Evolutionary conservation across 2,888 invertebrate genomes (phyloP).

Genomic region (Drosophila differens): DNA sequence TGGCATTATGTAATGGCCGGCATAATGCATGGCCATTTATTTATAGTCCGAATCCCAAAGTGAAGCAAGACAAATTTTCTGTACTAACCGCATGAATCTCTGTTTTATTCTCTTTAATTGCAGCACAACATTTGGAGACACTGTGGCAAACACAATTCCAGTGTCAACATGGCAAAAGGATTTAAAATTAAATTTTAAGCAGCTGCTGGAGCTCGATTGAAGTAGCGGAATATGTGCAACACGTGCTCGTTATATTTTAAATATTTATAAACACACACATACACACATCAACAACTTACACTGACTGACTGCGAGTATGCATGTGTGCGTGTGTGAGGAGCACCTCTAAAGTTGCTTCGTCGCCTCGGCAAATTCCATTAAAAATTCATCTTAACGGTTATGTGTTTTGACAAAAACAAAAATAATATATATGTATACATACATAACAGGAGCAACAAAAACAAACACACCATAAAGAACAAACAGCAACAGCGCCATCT

Average conservation of each 20-base stretch:
- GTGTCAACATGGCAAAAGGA: constrained; percentile 54
- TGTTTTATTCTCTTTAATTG: constrained; percentile 54
- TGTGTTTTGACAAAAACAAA: constrained; percentile 66
- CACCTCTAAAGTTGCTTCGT: constrained; percentile 51
- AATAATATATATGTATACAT: constrained; percentile 3
- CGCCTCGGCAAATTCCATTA: constrained; percentile 71
- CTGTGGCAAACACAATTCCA: constrained; percentile 9
- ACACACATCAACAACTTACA: neutral
- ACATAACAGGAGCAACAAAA: constrained; percentile 13
- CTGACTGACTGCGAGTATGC: neutral
- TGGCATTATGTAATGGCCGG: constrained; percentile 59
- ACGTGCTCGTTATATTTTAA: constrained; percentile 74
- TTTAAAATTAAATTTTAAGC: constrained; percentile 61
- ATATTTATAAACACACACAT: constrained; percentile 66
- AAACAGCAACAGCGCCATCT: constrained; percentile 37
- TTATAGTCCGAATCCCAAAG: constrained; percentile 48
- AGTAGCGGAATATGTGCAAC: constrained; percentile 63
- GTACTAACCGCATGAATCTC: constrained; percentile 46
- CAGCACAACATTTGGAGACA: constrained; percentile 41
- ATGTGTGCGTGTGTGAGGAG: constrained; percentile 16
- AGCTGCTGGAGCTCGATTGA: constrained; percentile 6
- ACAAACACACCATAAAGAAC: constrained; percentile 27
- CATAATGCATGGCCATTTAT: constrained; percentile 66
- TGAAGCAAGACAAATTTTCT: constrained; percentile 23
- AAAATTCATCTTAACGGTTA: constrained; percentile 78